Base-by-base conservation (phyloP, 2,113 vertebrate species). In the Hiodon tergisus region DNA sequence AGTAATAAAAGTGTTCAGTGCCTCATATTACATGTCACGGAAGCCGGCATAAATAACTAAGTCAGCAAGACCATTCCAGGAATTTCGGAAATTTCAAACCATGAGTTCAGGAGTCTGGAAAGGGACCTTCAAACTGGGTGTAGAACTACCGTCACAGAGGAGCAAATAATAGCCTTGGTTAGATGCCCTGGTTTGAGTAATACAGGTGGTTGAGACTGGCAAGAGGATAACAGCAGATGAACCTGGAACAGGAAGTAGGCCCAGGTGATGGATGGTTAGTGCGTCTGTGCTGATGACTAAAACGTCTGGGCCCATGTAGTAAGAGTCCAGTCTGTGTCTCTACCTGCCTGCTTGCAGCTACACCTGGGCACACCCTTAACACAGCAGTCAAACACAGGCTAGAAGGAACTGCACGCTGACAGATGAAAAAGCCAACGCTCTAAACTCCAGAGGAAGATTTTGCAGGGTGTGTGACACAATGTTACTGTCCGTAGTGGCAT, bases 291-390 rank as follows among this genome's bases (percentile, higher is more conserved):
- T 69, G 52, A 52, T 9, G 68, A 2, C 54, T 60, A 47, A 9
- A 71, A 48, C 5, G 31, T n/a, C 60, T 10, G 48, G 70, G 57
- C 57, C 13, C 14, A 47, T 71, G 57, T n/a, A 13, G 2, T 47
- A 59, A 48, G 70, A 71, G 57, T 71, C 70, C 31, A 6, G 13
- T 31, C 10, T 55, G 55, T 59, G 70, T 59, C 55, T 71, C 31
- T 71, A 58, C 70, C 31, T 71, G 70, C 57, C 70, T 6, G 50
- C 47, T 31, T 71, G 31, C n/a, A 0, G 13, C 4, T 58, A 17
- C 55, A 59, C 11, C 48, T 14, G 55, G 6, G 9, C 17, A 71
- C 69, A 71, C 55, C 69, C 55, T 48, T 48, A 9, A 6, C n/a
- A 47, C 17, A 31, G 9, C 16, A 48, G 54, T 10, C 17, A 59